Percentiles rank a stretch among this genome's conserved stretches.
Evolutionary conservation across 2,888 invertebrate genomes (phyloP).

Genomic region (Ferrisia virgata): DNA sequence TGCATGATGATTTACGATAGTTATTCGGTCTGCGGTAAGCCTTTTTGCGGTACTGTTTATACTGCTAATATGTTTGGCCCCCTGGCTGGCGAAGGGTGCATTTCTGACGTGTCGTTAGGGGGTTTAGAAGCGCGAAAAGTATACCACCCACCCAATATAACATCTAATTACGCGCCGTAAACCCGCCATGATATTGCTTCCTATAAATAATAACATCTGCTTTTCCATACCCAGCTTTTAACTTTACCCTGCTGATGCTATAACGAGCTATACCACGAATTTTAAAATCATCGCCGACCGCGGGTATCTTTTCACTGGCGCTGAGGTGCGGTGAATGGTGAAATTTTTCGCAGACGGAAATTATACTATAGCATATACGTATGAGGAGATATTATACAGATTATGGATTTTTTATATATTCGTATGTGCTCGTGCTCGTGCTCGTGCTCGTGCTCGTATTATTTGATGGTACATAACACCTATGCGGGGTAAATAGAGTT

Average conservation of each 20-base stretch:
- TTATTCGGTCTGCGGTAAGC: slow-evolving; percentile 43
- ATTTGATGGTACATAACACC: too few relatives aligned
- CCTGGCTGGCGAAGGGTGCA: slow-evolving; percentile 37
- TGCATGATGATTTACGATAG: slow-evolving; percentile 44
- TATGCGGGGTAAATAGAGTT: too few relatives aligned
- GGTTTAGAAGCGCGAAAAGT: slow-evolving; percentile 39
- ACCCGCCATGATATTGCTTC: slow-evolving; percentile 44
- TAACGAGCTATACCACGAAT: neutral
- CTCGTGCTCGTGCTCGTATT: too few relatives aligned
- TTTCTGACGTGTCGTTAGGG: slow-evolving; percentile 38
- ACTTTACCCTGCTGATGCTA: slow-evolving; percentile 43
- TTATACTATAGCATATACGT: too few relatives aligned
- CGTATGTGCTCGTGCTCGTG: too few relatives aligned
- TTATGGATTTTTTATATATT: too few relatives aligned
- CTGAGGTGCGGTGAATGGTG: too few relatives aligned
- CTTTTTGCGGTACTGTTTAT: slow-evolving; percentile 44
- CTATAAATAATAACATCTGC: slow-evolving; percentile 46
- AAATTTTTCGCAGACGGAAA: too few relatives aligned
- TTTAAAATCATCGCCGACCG: slow-evolving; percentile 4
- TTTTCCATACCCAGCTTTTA: slow-evolving; percentile 41
- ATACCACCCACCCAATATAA: slow-evolving; percentile 43
- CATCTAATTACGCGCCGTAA: slow-evolving; percentile 43
- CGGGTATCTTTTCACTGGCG: neutral
- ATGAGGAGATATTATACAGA: too few relatives aligned
- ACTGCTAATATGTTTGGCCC: slow-evolving; percentile 43